These are phyloP conservation scores for Metopia argyrocephala DNA, from an alignment of 2,888 invertebrate genomes.

Conservation along the genomic window DNA sequence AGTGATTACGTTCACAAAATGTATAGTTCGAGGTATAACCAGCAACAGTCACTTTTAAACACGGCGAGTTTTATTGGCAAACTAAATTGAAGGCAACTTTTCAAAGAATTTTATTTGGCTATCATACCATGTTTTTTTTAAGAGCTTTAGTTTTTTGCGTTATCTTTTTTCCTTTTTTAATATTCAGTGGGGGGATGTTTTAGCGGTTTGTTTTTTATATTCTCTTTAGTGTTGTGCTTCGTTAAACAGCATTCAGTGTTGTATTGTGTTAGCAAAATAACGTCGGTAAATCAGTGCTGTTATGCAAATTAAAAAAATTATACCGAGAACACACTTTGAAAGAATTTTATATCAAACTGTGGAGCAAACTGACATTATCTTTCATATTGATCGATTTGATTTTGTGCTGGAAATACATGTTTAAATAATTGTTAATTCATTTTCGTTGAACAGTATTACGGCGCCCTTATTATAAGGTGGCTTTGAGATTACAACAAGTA, in stretches of 20 bases:
- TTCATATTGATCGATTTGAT: too few species aligned
- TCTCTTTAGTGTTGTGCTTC: slow-evolving; percentile 1
- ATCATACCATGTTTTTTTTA: slow-evolving; percentile 2
- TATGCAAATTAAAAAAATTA: too few species aligned
- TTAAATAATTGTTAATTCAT: too few species aligned
- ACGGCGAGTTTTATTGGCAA: slow-evolving; percentile 42
- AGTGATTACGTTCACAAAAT: slow-evolving; percentile 52
- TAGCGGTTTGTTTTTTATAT: slow-evolving; percentile 1
- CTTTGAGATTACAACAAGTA: too few species aligned
- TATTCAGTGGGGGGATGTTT: neutral
- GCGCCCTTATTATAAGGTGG: too few species aligned
- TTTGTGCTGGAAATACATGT: too few species aligned
- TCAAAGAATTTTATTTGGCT: neutral
- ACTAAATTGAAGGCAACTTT: slow-evolving; percentile 17
- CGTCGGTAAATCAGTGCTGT: too few species aligned
- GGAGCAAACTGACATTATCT: too few species aligned
- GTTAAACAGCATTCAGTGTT: neutral
- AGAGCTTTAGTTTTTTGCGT: neutral
- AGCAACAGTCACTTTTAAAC: slow-evolving; percentile 3
- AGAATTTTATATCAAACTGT: too few species aligned
- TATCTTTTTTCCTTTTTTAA: neutral
- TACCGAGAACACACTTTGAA: too few species aligned
- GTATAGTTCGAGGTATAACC: neutral
- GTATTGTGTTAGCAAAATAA: neutral
- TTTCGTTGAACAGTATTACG: too few species aligned